Evolutionary conservation across 1,140 invertebrate genomes (phyloP), one percentile per base, ranked within the genome.

Genomic region (Conus betulinus): DNA sequence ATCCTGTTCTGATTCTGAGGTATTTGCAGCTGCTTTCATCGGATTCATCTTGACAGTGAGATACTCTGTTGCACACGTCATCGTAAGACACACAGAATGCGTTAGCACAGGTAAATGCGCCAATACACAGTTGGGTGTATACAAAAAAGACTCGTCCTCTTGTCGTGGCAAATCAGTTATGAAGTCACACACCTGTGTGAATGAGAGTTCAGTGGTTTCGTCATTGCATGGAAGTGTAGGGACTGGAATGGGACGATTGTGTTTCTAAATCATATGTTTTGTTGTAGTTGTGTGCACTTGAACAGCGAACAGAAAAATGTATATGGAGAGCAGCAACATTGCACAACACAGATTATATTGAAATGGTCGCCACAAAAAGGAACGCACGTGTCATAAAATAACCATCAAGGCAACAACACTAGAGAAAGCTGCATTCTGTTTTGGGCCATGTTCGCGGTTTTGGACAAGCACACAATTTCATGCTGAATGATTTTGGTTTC

Each of bases 391-490:
- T 83, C 51, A 83, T n/a, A n/a, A n/a, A 13, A 52, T 83, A 39
- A 83, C 81, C 81, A 51, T n/a, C 39, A 83, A 39, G 81, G 52
- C 81, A 83, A n/a, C n/a, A 10, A 1, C 0, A n/a, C n/a, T 23
- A 78, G 15, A 91, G 92, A 57, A 93, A 92, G 79, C 87, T 90
- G 51, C 92, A 84, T n/a, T 55, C 17, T 27, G 74, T 63, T 57
- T 91, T n/a, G n/a, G 90, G 11, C 88, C 78, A 85, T 91, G 92
- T 25, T 90, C 90, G 53, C 92, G 60, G 60, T n/a, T 0, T 20
- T 63, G 60, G 10, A 20, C 17, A 63, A n/a, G n/a, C n/a, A 4
- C 17, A 20, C 10, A 13, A 63, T 63, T 63, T 0, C 60, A n/a
- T n/a, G 1, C 60, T 20, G 4, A 63, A 63, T 63, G 11, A 11